Evolutionary conservation across 2,797 vertebrate genomes (phyloP).

Genomic region (Pelochelys cantorii): DNA sequence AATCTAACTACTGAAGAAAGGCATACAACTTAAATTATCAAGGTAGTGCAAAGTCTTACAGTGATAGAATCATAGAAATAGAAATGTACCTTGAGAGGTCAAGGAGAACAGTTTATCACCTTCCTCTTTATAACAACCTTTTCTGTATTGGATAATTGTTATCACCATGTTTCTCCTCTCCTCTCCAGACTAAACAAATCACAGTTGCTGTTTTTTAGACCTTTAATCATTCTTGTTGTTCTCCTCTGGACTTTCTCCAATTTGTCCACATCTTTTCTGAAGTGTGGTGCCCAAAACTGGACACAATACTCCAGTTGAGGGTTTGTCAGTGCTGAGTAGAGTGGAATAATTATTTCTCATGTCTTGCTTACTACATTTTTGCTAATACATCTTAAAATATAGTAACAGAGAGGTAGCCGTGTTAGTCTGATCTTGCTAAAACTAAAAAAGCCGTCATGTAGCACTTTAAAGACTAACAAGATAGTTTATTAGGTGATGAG

Average conservation of each 20-base stretch:
- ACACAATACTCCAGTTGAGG: not conserved
- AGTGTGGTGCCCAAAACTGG: not conserved
- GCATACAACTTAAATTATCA: not conserved
- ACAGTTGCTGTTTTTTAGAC: not conserved
- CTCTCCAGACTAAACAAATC: not conserved
- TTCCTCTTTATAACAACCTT: not conserved
- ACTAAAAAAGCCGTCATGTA: too few relatives aligned
- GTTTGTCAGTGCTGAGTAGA: not conserved
- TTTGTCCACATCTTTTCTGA: not conserved
- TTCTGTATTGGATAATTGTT: not conserved
- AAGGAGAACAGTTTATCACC: not conserved
- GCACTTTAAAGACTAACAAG: too few relatives aligned
- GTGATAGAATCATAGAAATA: not conserved
- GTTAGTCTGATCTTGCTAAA: too few relatives aligned
- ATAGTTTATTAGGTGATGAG: too few relatives aligned
- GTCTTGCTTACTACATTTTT: not conserved
- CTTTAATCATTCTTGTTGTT: not conserved
- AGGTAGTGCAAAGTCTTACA: not conserved
- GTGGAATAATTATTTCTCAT: not conserved
- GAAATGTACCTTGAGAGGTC: not conserved
- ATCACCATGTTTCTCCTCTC: not conserved
- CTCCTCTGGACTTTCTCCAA: not conserved
- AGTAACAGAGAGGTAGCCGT: too few relatives aligned
- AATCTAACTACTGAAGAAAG: not conserved
- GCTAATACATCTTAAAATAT: not conserved